A percentile compares a stretch with the other conserved stretches of the same genome.
phyloP scores from a whole-genome alignment of 2,113 vertebrate genomes.

The Phaethornis superciliosus region DNA sequence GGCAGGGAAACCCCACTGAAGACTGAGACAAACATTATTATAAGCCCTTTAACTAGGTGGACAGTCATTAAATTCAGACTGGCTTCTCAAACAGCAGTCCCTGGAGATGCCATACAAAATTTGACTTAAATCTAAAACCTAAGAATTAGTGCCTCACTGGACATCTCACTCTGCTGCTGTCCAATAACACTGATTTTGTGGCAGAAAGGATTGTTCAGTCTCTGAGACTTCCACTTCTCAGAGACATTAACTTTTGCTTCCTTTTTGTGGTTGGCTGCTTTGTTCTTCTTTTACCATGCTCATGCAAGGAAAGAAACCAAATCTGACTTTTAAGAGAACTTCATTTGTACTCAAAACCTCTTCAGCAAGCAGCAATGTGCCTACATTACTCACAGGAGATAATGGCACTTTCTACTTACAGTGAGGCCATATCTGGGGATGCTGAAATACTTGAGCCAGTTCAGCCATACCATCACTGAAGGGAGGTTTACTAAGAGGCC shows the following conservation, averaged over 20 bases:
- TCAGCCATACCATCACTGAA: conserved; percentile 68
- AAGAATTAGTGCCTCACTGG: background rate
- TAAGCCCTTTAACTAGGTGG: background rate
- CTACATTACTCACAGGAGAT: background rate
- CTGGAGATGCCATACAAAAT: background rate
- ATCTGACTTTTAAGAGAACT: background rate
- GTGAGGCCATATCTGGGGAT: conserved; percentile 70
- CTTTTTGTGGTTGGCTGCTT: background rate
- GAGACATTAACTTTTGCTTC: background rate
- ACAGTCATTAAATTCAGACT: background rate
- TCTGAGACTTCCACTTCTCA: background rate
- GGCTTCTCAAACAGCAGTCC: background rate
- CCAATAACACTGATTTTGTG: background rate
- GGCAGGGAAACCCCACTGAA: background rate
- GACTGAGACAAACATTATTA: background rate
- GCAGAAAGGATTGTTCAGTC: background rate
- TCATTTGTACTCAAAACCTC: background rate
- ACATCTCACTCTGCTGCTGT: background rate
- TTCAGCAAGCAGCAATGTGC: background rate
- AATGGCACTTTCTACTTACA: conserved; percentile 46
- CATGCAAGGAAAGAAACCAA: background rate
- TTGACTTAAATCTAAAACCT: background rate
- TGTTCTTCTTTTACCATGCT: background rate
- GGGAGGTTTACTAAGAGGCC: conserved; percentile 74
- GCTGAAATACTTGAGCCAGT: conserved; percentile 75